These are phyloP conservation scores for Nephila pilipes DNA, from an alignment of 1,140 invertebrate genomes.

Conservation along the genomic window DNA sequence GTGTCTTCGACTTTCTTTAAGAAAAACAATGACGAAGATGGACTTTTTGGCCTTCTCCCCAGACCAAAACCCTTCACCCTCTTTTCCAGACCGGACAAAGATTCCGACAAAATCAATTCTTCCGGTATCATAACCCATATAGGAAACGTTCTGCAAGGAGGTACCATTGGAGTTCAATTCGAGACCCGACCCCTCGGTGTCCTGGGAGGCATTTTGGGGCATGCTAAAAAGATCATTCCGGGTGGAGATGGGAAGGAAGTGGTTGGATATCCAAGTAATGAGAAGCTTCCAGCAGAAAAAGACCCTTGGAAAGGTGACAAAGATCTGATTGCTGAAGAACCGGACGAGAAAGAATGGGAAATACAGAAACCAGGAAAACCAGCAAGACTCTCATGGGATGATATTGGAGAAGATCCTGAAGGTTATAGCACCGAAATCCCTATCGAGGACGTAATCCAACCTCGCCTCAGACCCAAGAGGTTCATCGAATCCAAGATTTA, in stretches of 20 bases:
- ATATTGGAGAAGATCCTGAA: conserved; percentile 38
- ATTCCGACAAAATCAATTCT: neutral
- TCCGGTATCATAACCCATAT: neutral
- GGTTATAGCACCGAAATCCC: neutral
- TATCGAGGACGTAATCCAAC: conserved; percentile 34
- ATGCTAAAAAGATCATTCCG: conserved; percentile 6
- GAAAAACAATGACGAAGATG: neutral
- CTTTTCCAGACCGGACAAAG: neutral
- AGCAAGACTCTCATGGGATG: conserved; percentile 6
- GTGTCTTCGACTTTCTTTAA: neutral
- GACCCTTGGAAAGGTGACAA: neutral
- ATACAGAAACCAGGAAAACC: neutral
- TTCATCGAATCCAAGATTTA: conserved; percentile 45
- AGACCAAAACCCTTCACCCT: neutral
- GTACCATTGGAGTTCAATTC: neutral
- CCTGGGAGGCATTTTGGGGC: neutral
- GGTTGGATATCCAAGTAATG: neutral
- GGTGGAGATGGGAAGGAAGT: neutral
- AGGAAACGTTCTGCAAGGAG: neutral
- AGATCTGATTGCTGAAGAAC: neutral
- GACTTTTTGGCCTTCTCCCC: neutral
- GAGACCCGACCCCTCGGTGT: neutral
- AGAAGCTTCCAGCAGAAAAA: neutral
- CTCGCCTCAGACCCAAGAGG: conserved; percentile 12
- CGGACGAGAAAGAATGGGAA: neutral